phyloP scores from a whole-genome alignment of 1,140 invertebrate genomes.

The Rhynchophorus ferrugineus region DNA sequence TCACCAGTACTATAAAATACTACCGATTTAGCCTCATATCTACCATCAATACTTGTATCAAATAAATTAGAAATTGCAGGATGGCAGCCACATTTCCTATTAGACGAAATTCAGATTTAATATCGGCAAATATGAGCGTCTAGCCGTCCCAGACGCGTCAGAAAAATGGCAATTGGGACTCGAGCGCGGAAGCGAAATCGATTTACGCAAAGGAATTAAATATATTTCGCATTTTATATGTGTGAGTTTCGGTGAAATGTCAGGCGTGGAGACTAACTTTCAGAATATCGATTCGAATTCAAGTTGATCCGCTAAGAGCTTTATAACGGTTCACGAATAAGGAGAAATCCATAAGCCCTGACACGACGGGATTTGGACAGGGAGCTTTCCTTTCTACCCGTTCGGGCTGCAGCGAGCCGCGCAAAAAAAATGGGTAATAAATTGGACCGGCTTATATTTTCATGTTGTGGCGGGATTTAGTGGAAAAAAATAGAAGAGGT shows the following conservation, averaged over 20 bases:
- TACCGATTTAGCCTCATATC: too few species aligned
- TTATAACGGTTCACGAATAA: conserved; percentile 10
- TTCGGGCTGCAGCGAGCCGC: conserved; percentile 10
- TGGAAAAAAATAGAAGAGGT: background rate
- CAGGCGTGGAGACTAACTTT: background rate
- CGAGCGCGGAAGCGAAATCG: background rate
- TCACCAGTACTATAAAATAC: too few species aligned
- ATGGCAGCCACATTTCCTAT: too few species aligned
- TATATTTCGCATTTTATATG: background rate
- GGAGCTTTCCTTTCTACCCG: conserved; percentile 11
- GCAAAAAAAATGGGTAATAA: conserved; percentile 9
- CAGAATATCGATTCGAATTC: conserved; percentile 18
- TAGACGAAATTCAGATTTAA: too few species aligned
- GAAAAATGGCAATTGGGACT: too few species aligned
- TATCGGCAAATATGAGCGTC: too few species aligned
- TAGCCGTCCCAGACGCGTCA: too few species aligned
- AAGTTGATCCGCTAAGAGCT: conserved; percentile 14
- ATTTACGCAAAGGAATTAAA: background rate
- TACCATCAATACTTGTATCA: too few species aligned
- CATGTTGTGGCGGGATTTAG: background rate
- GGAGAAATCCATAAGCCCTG: conserved; percentile 15
- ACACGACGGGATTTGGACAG: conserved; percentile 10
- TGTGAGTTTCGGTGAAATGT: background rate
- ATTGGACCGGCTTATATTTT: conserved; percentile 3
- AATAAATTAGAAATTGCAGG: too few species aligned